phyloP scores from a whole-genome alignment of 1,140 invertebrate genomes.

The Zaprionus capensis region DNA sequence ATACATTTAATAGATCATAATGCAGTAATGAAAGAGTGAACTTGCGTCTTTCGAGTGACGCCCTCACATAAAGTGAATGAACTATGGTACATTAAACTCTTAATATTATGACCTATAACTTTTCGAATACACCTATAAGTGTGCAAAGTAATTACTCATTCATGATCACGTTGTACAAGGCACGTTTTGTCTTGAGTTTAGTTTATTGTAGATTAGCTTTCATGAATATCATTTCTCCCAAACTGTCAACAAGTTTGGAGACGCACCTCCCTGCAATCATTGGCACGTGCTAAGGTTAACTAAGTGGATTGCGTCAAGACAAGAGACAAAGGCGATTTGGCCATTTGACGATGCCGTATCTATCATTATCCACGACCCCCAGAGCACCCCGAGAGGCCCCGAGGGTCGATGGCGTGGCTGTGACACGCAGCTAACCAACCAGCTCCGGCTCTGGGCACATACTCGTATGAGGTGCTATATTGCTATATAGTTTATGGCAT shows the following conservation, averaged over 20 bases:
- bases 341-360: constrained; percentile 41
- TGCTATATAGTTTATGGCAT: constrained; percentile 37
- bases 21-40: neutral
- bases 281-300: constrained; percentile 77
- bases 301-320: constrained; percentile 44
- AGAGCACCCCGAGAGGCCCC: constrained; percentile 33
- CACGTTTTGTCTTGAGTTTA: neutral
- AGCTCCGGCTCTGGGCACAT: constrained; percentile 28
- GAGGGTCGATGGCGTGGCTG: constrained; percentile 74
- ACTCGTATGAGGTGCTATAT: constrained; percentile 15
- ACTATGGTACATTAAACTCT: constrained; percentile 1
- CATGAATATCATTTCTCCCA: neutral
- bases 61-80: neutral
- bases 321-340: constrained; percentile 58
- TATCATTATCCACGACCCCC: constrained; percentile 64
- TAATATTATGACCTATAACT: neutral
- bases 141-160: neutral
- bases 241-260: constrained; percentile 34
- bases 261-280: constrained; percentile 68
- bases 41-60: neutral
- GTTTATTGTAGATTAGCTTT: constrained; percentile 12
- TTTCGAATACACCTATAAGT: neutral
- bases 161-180: constrained; percentile 1
- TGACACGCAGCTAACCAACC: constrained; percentile 46
- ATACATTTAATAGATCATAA: neutral